Evolutionary conservation across 2,888 invertebrate genomes (phyloP).

Genomic region (Elgonia sp.): DNA sequence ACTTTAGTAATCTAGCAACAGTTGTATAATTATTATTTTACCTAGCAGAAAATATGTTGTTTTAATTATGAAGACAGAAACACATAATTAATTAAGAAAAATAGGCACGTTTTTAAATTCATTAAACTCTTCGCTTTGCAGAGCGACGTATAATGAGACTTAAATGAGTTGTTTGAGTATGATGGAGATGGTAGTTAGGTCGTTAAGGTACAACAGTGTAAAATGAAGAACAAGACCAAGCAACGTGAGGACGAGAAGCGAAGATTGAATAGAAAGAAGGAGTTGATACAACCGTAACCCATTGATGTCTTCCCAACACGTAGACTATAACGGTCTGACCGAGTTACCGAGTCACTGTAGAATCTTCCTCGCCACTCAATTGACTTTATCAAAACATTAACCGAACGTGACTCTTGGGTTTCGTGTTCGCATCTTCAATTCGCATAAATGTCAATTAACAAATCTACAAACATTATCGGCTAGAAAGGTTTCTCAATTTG

Average conservation of each 20-base stretch:
- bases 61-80: too few relatives aligned
- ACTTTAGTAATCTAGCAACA: too few relatives aligned
- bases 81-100: too few relatives aligned
- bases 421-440: conserved; percentile 37
- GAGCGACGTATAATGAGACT: conserved; percentile 39
- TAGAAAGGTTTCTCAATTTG: conserved; percentile 44
- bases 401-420: conserved; percentile 51
- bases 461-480: conserved; percentile 44
- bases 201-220: conserved; percentile 49
- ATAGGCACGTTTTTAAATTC: background rate
- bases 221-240: conserved; percentile 64
- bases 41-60: too few relatives aligned
- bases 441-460: conserved; percentile 62
- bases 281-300: conserved; percentile 80
- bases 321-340: conserved; percentile 83
- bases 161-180: conserved; percentile 60
- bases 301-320: conserved; percentile 83
- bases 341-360: conserved; percentile 80
- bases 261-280: conserved; percentile 73
- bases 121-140: background rate
- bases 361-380: conserved; percentile 45
- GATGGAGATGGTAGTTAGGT: conserved; percentile 47
- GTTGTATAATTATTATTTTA: too few relatives aligned
- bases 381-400: conserved; percentile 65
- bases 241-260: conserved; percentile 52